Percentiles rank a stretch among this genome's conserved stretches.
Conservation (phyloP, 2,888 invertebrate genomes). For the Chrysomela aeneicollis region DNA sequence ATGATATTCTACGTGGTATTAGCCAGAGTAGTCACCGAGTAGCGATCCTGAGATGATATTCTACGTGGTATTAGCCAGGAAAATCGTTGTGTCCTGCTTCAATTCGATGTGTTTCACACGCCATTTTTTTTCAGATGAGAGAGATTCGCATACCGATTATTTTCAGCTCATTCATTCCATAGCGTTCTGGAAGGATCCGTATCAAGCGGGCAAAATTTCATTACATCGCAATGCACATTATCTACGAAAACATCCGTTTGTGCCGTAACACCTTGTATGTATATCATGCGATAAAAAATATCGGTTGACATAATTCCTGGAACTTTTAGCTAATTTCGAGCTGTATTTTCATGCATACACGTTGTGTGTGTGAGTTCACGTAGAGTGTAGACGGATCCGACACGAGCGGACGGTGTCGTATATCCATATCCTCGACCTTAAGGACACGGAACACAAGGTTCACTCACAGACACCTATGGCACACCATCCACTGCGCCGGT, state of each 20-base stretch:
- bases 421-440: neutral
- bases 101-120: too few relatives aligned
- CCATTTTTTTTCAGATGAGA: too few relatives aligned
- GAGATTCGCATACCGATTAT: too few relatives aligned
- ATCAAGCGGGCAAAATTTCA: too few relatives aligned
- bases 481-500: neutral
- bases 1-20: too few relatives aligned
- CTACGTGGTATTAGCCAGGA: too few relatives aligned
- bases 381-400: neutral
- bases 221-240: neutral
- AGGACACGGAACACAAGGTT: neutral
- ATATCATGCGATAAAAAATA: constrained; percentile 19
- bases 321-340: constrained; percentile 19
- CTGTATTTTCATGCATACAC: constrained; percentile 19
- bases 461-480: neutral
- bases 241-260: neutral
- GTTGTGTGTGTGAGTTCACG: neutral
- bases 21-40: too few relatives aligned
- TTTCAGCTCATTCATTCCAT: too few relatives aligned
- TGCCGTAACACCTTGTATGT: constrained; percentile 15
- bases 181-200: too few relatives aligned
- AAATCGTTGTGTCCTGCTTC: too few relatives aligned
- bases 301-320: constrained; percentile 23
- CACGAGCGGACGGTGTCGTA: neutral
- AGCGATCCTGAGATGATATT: too few relatives aligned